Base-by-base conservation (phyloP, 2,113 vertebrate species). In the Myiozetetes cayanensis region DNA sequence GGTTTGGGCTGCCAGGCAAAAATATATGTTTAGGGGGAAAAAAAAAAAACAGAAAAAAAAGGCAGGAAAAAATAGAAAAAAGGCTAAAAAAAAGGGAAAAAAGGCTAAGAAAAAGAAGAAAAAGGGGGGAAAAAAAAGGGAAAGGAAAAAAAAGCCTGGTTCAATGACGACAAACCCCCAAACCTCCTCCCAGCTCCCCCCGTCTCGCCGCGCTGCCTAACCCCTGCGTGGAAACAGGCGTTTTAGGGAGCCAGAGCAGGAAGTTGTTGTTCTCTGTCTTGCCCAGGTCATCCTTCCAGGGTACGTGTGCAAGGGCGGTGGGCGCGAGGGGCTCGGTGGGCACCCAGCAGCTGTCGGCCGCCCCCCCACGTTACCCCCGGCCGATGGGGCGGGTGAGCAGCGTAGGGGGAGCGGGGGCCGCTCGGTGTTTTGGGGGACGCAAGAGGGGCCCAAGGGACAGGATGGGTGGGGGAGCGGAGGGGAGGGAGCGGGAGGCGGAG, bases 191-290 rank as follows among this genome's bases (percentile, higher is more conserved):
- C 87, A 87, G 93, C 93, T 94, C 90, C 95, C 92, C 90, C 95
- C 94, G 70, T 81, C 95, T 93, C 63, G 58, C 87, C 87, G 78
- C 82, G 16, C 96, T 68, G 90, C 94, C 95, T 94, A 95, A 95
- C 87, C 96, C 93, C 94, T 77, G 91, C 94, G 93, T 96, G 95
- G 94, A 96, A 96, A 86, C 90, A 94, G 97, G 95, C 96, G 63
- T 96, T 93, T 94, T 94, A 95, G 96, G 94, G 96, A 97, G 95
- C 96, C 87, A 70, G 95, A 94, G 97, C 95, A 94, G 95, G 96
- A 97, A 97, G 95, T 95, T 96, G 94, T 93, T 93, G 96, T 94
- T 87, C 87, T 92, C 92, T 66, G 94, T 83, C 68, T 94, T 96
- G 95, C 97, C 96, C 84, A 89, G 97, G 96, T 97, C 97, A 97